Conservation (phyloP, 2,888 invertebrate species). For the Brachylomia viminalis region DNA sequence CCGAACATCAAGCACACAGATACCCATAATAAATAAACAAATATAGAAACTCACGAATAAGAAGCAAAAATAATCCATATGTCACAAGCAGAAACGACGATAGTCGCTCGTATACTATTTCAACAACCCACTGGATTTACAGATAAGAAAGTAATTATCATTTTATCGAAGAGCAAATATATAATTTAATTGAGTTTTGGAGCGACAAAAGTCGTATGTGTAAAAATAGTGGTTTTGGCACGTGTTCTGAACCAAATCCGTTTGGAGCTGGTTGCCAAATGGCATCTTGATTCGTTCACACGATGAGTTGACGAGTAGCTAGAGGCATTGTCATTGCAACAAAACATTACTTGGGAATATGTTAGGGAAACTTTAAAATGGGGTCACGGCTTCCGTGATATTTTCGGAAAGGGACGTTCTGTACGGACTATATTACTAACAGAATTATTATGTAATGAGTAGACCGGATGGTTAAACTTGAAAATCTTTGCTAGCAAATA, state of each 20-base stretch:
- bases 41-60: constrained; percentile 68
- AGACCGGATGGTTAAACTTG: constrained; percentile 15
- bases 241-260: constrained; percentile 72
- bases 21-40: constrained; percentile 61
- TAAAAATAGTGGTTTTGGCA: constrained; percentile 76
- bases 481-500: background rate
- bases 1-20: constrained; percentile 30
- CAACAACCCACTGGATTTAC: constrained; percentile 39
- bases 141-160: constrained; percentile 65
- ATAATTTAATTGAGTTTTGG: constrained; percentile 57
- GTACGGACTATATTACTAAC: background rate
- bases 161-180: constrained; percentile 61
- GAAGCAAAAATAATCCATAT: constrained; percentile 75
- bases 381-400: constrained; percentile 42
- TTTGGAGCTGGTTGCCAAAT: constrained; percentile 77
- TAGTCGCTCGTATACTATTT: constrained; percentile 68
- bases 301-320: constrained; percentile 41
- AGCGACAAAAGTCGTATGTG: constrained; percentile 66
- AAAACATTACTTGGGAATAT: constrained; percentile 42
- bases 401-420: constrained; percentile 7
- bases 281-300: constrained; percentile 68
- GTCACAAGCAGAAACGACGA: constrained; percentile 66
- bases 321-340: constrained; percentile 58
- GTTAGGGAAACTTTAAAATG: constrained; percentile 24
- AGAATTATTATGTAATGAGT: background rate